These are phyloP conservation scores for Monopterus albus DNA, from an alignment of 2,113 vertebrate genomes.

Conservation along the genomic window DNA sequence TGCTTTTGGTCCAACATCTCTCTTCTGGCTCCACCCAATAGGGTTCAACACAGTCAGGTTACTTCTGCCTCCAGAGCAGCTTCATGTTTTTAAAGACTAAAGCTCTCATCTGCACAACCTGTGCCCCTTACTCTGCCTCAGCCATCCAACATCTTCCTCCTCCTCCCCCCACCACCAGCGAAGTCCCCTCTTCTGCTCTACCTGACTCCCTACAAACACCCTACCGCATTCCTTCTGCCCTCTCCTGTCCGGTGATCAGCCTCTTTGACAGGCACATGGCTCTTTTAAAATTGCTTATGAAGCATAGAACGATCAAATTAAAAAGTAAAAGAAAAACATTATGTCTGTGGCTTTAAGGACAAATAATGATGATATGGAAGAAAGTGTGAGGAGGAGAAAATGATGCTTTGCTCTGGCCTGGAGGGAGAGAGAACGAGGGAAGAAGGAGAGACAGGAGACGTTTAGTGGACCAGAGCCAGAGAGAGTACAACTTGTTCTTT, in stretches of 20 bases:
- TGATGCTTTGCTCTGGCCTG: conserved; percentile 40
- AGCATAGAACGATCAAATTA: conserved; percentile 65
- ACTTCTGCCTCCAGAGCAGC: conserved; percentile 36
- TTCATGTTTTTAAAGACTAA: conserved; percentile 28
- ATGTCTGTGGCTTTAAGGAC: conserved; percentile 83
- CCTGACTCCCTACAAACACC: conserved; percentile 11
- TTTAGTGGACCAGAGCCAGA: conserved; percentile 61
- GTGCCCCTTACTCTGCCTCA: conserved; percentile 47
- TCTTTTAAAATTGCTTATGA: conserved; percentile 70
- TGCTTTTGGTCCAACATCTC: too few species aligned
- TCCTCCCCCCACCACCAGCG: conserved; percentile 42
- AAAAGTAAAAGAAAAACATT: conserved; percentile 36
- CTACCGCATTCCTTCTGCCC: conserved; percentile 1
- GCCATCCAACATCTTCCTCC: conserved; percentile 34
- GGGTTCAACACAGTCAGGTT: neutral
- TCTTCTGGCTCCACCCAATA: conserved; percentile 2
- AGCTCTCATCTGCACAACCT: conserved; percentile 53
- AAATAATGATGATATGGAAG: conserved; percentile 73
- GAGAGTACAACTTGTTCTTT: conserved; percentile 77
- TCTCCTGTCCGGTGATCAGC: conserved; percentile 67
- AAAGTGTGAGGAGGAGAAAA: conserved; percentile 48
- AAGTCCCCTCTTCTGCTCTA: conserved; percentile 14
- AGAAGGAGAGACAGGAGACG: conserved; percentile 38
- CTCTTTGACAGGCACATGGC: conserved; percentile 61
- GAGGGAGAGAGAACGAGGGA: conserved; percentile 19